Conservation (phyloP, 2,888 invertebrate genomes). For the Cephus rjabovi region DNA sequence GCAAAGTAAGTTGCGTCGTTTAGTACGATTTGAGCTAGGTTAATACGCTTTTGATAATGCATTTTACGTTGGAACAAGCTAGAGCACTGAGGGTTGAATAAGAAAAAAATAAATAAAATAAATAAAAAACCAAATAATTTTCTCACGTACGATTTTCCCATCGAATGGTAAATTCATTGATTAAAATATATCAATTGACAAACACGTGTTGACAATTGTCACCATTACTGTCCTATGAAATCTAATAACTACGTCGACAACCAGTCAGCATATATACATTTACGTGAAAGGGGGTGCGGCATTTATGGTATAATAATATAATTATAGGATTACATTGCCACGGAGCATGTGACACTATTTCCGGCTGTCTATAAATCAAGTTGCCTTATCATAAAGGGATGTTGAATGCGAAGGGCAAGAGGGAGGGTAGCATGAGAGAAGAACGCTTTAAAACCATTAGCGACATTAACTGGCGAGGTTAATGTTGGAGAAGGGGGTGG, state of each 20-base stretch:
- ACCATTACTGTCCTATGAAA: neutral
- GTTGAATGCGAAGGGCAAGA: neutral
- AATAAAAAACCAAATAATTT: neutral
- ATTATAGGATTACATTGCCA: constrained; percentile 4
- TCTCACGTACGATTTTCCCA: neutral
- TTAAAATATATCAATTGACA: neutral
- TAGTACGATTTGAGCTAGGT: constrained; percentile 49
- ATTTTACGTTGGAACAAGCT: constrained; percentile 34
- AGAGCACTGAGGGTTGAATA: neutral
- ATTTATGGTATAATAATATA: constrained; percentile 1
- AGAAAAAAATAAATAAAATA: neutral
- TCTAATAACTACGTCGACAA: neutral
- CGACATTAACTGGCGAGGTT: constrained; percentile 1
- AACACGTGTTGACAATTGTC: neutral
- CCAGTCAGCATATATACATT: neutral
- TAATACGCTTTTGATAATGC: constrained; percentile 50
- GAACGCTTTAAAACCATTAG: constrained; percentile 5
- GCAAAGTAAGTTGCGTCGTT: constrained; percentile 52
- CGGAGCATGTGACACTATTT: constrained; percentile 4
- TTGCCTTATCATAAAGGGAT: constrained; percentile 1
- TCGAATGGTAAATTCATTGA: neutral
- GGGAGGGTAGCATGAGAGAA: neutral
- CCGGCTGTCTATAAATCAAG: constrained; percentile 5
- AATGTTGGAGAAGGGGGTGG: neutral
- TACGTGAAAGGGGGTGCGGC: neutral